Evolutionary conservation across 1,140 invertebrate species (phyloP).

Genomic region (Olivierus martensii): DNA sequence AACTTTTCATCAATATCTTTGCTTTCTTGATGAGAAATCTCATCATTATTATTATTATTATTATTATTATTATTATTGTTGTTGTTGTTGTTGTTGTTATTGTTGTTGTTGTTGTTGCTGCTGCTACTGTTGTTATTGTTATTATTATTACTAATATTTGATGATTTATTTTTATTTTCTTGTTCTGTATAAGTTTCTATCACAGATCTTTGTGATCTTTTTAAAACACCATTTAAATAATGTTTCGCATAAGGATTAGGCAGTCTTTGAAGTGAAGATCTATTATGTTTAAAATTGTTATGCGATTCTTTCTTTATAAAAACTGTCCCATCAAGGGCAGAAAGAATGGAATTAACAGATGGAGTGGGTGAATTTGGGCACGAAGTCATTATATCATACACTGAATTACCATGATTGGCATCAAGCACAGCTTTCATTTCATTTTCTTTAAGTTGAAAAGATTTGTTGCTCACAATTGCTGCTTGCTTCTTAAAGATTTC

Average conservation of each 20-base stretch:
- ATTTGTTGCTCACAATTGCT: constrained; percentile 19
- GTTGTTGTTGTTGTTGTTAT: too few relatives aligned
- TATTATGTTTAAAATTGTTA: not conserved
- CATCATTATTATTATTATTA: too few relatives aligned
- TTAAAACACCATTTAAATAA: constrained; percentile 15
- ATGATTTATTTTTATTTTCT: too few relatives aligned
- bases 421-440: constrained; percentile 59
- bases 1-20: too few relatives aligned
- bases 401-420: constrained; percentile 75
- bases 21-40: too few relatives aligned
- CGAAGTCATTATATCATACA: constrained; percentile 73
- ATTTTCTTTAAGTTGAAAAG: constrained; percentile 37
- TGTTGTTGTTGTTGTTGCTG: too few relatives aligned
- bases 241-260: constrained; percentile 21
- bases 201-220: constrained; percentile 4
- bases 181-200: too few relatives aligned
- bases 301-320: not conserved
- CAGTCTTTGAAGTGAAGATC: not conserved
- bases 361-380: constrained; percentile 29
- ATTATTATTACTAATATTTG: too few relatives aligned
- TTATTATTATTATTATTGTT: too few relatives aligned
- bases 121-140: too few relatives aligned
- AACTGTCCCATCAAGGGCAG: constrained; percentile 3
- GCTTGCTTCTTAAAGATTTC: constrained; percentile 83
- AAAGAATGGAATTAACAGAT: constrained; percentile 6